These are phyloP conservation scores for Zoanthus sansibaricus DNA, from an alignment of 92 coral and sea anemone genomes.

Conservation along the genomic window DNA sequence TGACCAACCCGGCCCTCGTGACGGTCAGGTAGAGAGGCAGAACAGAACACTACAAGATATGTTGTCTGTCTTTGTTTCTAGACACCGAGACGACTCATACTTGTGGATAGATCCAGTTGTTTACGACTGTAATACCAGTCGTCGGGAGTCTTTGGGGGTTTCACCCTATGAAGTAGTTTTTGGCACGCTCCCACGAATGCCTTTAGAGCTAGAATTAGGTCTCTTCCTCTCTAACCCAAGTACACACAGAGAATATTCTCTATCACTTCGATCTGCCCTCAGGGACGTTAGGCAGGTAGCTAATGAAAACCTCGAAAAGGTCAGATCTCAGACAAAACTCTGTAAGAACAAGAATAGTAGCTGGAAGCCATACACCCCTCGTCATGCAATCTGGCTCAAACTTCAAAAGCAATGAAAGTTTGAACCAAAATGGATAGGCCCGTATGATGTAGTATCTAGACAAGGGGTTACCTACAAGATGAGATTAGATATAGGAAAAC, in stretches of 20 bases:
- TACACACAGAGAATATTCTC: constrained; percentile 38
- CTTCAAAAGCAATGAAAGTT: constrained; percentile 63
- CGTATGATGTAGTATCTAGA: constrained; percentile 39
- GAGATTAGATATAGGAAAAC: constrained; percentile 36
- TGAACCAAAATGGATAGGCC: constrained; percentile 65
- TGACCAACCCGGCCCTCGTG: background rate
- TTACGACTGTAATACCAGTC: constrained; percentile 59
- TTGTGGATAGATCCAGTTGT: constrained; percentile 33
- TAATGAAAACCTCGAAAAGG: constrained; percentile 38
- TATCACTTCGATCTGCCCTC: constrained; percentile 9
- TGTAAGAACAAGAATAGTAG: background rate
- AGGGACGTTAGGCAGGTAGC: constrained; percentile 40
- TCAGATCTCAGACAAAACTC: background rate
- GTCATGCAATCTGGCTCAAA: constrained; percentile 53
- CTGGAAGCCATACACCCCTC: constrained; percentile 1
- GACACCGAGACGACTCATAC: constrained; percentile 59
- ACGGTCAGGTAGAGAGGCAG: constrained; percentile 65
- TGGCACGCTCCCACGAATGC: constrained; percentile 57
- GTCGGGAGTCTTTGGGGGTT: constrained; percentile 51
- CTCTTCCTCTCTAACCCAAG: constrained; percentile 10
- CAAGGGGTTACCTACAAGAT: constrained; percentile 61
- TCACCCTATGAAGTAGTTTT: constrained; percentile 62
- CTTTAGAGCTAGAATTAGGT: constrained; percentile 64
- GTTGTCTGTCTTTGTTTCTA: constrained; percentile 60
- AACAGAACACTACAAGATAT: constrained; percentile 61